Evolutionary conservation across 2,113 vertebrate species (phyloP), one percentile per base, ranked within the genome.

Genomic region (Pachycephala philippinensis): DNA sequence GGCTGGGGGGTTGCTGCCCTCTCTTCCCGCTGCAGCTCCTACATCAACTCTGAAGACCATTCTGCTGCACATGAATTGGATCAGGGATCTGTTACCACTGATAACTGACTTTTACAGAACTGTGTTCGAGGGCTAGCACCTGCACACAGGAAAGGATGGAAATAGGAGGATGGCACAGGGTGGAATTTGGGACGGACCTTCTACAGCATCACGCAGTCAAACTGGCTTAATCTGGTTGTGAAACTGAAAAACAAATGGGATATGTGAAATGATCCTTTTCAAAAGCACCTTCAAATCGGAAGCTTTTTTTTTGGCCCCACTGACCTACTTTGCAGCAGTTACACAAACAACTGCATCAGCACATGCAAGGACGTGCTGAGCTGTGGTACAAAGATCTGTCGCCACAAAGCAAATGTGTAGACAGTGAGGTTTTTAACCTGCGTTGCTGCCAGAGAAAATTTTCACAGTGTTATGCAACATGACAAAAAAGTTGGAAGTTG

Each of bases 261-360:
- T 50, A 81, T 16, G 50, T 66, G 72, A 92, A 92, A 87, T 7
- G 21, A 93, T 59, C 68, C 60, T 87, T 88, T 84, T 52, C 60
- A 77, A 90, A 86, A 90, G 10, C 39, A 71, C 94, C 47, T 92
- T 92, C 75, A 74, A 7, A 86, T 72, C 42, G 28, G 61, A n/a
- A 53, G 53, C 6, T 13, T n/a, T 30, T 63, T 35, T 78, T 76
- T 42, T 40, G 16, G 5, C 3, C 4, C 44, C 50, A 42, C 71
- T 93, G 92, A 95, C 94, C 96, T 95, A 93, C 80, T 96, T 95
- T 89, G 64, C 50, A 90, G 96, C 42, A 75, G 80, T 92, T 95
- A 87, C 69, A 93, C 89, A 97, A 96, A 96, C 94, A 97, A 84
- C 86, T 60, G 91, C 93, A 95, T 81, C 91, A 75, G 93, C 39